Evolutionary conservation across 2,888 invertebrate species (phyloP).

Genomic region (Encarsia formosa): DNA sequence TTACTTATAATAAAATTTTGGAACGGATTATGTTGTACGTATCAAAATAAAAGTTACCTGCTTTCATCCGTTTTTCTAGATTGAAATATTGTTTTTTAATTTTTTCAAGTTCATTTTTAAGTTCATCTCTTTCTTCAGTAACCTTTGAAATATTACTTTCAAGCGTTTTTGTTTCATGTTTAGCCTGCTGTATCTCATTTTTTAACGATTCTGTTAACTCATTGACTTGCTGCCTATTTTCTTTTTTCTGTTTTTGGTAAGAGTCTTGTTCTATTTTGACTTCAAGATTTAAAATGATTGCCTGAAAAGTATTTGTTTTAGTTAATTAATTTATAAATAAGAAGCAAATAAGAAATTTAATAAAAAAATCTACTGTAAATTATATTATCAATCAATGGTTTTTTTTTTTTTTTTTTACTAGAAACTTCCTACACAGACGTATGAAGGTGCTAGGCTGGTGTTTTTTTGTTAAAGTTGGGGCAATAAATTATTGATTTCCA

Average conservation of each 20-base stretch:
- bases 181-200: conserved; percentile 71
- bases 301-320: too few species aligned
- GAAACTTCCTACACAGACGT: too few species aligned
- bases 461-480: too few species aligned
- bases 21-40: too few species aligned
- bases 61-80: conserved; percentile 63
- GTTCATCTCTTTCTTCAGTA: conserved; percentile 71
- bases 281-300: conserved; percentile 75
- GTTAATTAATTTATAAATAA: too few species aligned
- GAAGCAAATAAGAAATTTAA: too few species aligned
- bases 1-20: too few species aligned
- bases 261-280: conserved; percentile 74
- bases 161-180: conserved; percentile 73
- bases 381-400: too few species aligned
- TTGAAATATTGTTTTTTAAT: conserved; percentile 71
- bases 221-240: conserved; percentile 56
- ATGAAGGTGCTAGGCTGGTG: too few species aligned
- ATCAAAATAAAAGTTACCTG: conserved; percentile 38
- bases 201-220: conserved; percentile 67
- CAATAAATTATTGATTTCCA: too few species aligned
- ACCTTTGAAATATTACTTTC: conserved; percentile 75
- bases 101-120: conserved; percentile 74
- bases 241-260: conserved; percentile 46
- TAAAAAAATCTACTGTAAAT: too few species aligned
- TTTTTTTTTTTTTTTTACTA: too few species aligned